These are phyloP conservation scores for Phoebastria nigripes DNA, from an alignment of 2,797 vertebrate genomes.

Conservation along the genomic window DNA sequence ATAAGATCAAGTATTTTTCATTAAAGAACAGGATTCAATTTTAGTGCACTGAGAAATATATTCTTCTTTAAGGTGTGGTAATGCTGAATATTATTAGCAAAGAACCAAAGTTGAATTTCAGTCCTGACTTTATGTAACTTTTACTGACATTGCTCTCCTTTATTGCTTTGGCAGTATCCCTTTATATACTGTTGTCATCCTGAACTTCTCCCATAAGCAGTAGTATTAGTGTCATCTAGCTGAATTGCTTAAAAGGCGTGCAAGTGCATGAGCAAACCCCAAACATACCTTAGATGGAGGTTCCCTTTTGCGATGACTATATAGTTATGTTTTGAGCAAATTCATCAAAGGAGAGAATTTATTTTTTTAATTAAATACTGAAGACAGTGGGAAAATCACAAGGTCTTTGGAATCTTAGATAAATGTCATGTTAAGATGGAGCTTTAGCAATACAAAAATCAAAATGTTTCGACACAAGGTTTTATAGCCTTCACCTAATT, in stretches of 20 bases:
- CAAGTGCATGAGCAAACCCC: not conserved
- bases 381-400: not conserved
- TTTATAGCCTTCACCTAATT: not conserved
- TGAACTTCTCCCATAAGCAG: not conserved
- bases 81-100: constrained; percentile 1
- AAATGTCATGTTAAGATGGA: not conserved
- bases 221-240: not conserved
- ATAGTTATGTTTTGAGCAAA: not conserved
- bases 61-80: constrained; percentile 9
- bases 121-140: constrained; percentile 33
- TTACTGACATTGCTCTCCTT: constrained; percentile 15
- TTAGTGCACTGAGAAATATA: not conserved
- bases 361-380: not conserved
- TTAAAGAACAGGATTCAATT: not conserved
- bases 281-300: not conserved
- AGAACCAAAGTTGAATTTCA: constrained; percentile 46
- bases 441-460: not conserved
- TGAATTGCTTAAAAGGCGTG: not conserved
- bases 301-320: not conserved
- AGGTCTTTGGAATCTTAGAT: not conserved
- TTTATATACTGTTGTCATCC: constrained; percentile 23
- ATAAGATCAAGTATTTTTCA: not conserved
- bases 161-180: not conserved
- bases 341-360: not conserved
- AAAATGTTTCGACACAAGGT: not conserved